Base-by-base conservation (phyloP, 2,113 vertebrate species). In the Oryzias woworae region DNA sequence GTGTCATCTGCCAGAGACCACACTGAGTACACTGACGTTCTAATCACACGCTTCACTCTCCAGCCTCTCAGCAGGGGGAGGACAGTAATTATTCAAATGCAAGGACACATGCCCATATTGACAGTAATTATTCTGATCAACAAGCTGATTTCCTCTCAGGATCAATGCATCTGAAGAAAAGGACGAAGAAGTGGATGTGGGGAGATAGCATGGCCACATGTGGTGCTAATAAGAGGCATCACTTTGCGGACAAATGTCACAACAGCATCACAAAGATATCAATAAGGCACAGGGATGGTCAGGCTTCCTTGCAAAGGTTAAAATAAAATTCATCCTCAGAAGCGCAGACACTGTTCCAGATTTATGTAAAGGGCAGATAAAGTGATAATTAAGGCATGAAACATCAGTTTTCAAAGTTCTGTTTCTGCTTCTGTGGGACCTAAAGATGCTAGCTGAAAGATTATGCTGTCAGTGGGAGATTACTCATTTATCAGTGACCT, bases 91-190 rank as follows among this genome's bases (percentile, higher is more conserved):
- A 91, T 85, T 84, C 79, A 77, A 71, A 85, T 50, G 57, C 79
- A 67, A 73, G 62, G 63, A 75, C 71, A 77, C 83, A 81, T 78
- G 67, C 57, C 14, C 28, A n/a, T 89, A 89, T 91, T 89, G 90
- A 90, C 88, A 89, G 88, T 92, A 90, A 93, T 93, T 91, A 90
- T 81, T 87, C 87, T 87, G 90, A 93, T 92, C 89, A 92, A 83
- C 88, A 90, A 73, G 85, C 86, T 85, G 81, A 85, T 88, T 91
- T 90, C 91, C 89, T 90, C 88, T 75, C 57, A 45, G 66, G 87
- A 92, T 92, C 92, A 85, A 91, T 91, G 88, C 72, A 68, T 81
- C 65, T 83, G 75, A 85, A 86, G 82, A 87, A 83, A 77, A 80
- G 49, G 61, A 47, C 48, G 6, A 54, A 47, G 49, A 62, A 48